Conservation (phyloP, 2,888 invertebrate species). For the Thalpophila matura region DNA sequence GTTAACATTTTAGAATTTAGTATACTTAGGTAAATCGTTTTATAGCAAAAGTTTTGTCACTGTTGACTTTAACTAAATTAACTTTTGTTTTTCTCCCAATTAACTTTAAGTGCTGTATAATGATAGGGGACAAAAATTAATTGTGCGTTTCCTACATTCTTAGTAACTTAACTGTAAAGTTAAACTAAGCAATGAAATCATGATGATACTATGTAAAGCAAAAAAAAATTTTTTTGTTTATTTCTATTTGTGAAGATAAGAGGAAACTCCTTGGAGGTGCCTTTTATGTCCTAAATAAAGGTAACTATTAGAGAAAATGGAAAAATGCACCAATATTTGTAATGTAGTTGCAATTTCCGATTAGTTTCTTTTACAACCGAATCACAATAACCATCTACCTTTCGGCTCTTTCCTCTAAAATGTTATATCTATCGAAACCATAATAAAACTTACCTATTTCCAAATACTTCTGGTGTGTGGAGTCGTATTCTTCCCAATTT, state of each 20-base stretch:
- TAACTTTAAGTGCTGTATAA: not conserved
- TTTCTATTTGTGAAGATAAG: too few relatives aligned
- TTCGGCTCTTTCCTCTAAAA: too few relatives aligned
- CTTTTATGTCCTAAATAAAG: too few relatives aligned
- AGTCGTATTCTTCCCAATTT: conserved; percentile 98
- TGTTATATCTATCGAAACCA: not conserved
- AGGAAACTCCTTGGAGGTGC: too few relatives aligned
- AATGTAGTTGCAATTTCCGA: too few relatives aligned
- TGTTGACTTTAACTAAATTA: not conserved
- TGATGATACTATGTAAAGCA: too few relatives aligned
- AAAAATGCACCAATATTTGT: too few relatives aligned
- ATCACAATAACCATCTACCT: too few relatives aligned
- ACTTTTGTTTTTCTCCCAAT: not conserved
- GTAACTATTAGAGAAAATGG: too few relatives aligned
- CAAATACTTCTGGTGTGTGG: conserved; percentile 97
- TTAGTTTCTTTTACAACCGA: too few relatives aligned
- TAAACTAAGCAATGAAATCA: too few relatives aligned
- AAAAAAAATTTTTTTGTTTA: too few relatives aligned
- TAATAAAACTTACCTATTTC: conserved; percentile 94
- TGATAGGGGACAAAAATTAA: not conserved
- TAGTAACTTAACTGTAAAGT: not conserved
- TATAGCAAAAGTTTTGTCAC: not conserved
- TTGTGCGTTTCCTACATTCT: not conserved
- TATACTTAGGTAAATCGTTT: not conserved
- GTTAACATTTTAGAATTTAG: conserved; percentile 1